Conservation (phyloP, 2,797 vertebrate species). For the Tiaroga cobitis region DNA sequence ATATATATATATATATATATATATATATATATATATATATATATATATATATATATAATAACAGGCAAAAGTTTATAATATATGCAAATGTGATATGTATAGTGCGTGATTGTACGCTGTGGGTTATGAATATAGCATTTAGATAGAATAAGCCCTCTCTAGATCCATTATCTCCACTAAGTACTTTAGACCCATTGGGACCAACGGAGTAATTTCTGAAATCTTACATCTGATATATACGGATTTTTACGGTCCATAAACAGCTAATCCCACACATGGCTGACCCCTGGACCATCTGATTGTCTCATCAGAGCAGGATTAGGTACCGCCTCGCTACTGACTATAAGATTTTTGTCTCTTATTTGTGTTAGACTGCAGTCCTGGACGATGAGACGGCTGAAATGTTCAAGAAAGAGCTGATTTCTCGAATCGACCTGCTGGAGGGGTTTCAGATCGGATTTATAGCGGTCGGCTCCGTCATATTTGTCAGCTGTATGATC, state of each 20-base stretch:
- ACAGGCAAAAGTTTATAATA: background rate
- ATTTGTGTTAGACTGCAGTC: slow-evolving; percentile 80
- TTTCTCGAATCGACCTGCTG: slow-evolving; percentile 75
- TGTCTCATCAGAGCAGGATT: background rate
- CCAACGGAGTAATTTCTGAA: background rate
- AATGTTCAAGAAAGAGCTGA: slow-evolving; percentile 82
- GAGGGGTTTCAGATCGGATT: slow-evolving; percentile 73
- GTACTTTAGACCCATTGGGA: slow-evolving; percentile 29
- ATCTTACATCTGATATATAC: background rate
- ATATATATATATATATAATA: background rate
- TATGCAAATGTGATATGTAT: background rate
- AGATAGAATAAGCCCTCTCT: background rate
- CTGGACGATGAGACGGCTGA: slow-evolving; percentile 85
- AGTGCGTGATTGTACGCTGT: background rate
- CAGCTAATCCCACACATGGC: slow-evolving; percentile 16
- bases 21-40: background rate
- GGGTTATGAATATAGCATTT: background rate
- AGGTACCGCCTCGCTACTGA: background rate
- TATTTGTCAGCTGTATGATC: slow-evolving; percentile 78
- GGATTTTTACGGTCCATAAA: slow-evolving; percentile 22
- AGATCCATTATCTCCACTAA: background rate
- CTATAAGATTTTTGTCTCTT: background rate
- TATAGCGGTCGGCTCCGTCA: slow-evolving; percentile 71
- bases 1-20: background rate
- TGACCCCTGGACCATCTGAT: slow-evolving; percentile 5